Evolutionary conservation across 30 jellyfish, hydroid and myxozoan species (phyloP), one percentile per base, ranked within the genome.

Genomic region (Hydractinia symbiolongicarpus): DNA sequence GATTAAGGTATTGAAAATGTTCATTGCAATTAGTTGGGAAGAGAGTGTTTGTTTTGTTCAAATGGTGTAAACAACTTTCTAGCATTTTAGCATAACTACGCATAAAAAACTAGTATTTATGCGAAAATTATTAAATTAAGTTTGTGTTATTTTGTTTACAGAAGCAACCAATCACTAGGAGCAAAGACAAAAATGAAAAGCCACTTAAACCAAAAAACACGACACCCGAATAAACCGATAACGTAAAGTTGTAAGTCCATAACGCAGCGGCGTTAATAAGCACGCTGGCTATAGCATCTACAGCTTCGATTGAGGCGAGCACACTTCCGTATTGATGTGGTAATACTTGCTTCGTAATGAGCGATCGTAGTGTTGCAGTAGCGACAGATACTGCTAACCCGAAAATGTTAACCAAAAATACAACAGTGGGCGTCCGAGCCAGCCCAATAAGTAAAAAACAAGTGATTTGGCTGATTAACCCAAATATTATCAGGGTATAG

Each of bases 261-360:
- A 77, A 81, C 62, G 93, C 72, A 77, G 81, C 56, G 58, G 83
- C 79, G 57, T 82, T 86, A 6, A 87, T 89, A 50, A 88, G 49
- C 78, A 86, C 62, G 56, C 88, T 91, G 9, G 96, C 98, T 58
- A 91, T 52, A 14, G 82, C 96, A 72, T 91, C 96, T 51, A 78
- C 40, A n/a, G 87, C 88, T 68, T 86, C 98, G 52, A 91, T 53
- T 21, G 89, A 87, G 11, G 93, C 94, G 4, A 91, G 67, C 20
- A 79, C 95, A 8, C 95, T 82, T 5, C 98, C 95, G 64, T 91
- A 91, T n/a, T 88, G 76, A n/a, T 91, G 93, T 66, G 60, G 52
- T n/a, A 90, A 77, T 10, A 91, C 95, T 14, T 81, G 88, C 76
- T 91, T 91, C 7, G 96, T 79, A 10, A 87, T 85, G 9, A 91